phyloP scores from a whole-genome alignment of 2,113 vertebrate species.

The Mus musculus region DNA sequence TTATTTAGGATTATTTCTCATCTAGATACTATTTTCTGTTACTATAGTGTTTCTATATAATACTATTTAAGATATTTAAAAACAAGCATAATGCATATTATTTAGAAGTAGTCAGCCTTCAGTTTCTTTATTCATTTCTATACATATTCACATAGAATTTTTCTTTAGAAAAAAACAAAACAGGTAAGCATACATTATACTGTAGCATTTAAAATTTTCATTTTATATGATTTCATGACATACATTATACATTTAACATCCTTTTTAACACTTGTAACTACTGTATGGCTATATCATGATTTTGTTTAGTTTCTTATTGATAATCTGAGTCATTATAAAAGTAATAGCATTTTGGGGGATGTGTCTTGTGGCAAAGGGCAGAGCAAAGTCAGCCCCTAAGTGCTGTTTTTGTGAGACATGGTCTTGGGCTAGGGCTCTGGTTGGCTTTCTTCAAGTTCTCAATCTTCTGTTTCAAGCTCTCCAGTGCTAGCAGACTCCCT shows the following conservation, averaged over 20 bases:
- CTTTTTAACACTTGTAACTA: conserved; percentile 20
- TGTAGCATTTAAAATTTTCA: neutral
- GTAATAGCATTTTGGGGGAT: neutral
- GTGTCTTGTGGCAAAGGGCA: neutral
- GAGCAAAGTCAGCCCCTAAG: neutral
- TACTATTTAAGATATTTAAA: neutral
- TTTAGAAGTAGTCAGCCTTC: neutral
- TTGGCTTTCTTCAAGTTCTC: neutral
- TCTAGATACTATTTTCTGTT: conserved; percentile 12
- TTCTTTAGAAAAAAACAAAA: neutral
- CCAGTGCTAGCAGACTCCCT: neutral
- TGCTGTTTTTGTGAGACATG: neutral
- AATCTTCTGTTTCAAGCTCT: neutral
- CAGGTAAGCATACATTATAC: neutral
- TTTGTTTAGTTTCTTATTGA: neutral
- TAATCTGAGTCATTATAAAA: neutral
- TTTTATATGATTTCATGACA: neutral
- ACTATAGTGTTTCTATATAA: neutral
- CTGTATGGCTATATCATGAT: neutral
- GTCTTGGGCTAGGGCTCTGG: neutral
- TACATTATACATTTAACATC: neutral
- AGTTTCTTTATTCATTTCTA: conserved; percentile 9
- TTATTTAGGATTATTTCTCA: conserved; percentile 25
- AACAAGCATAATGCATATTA: neutral
- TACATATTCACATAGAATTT: neutral